Conservation (phyloP, 2,797 vertebrate genomes). For the Myripristis murdjan region DNA sequence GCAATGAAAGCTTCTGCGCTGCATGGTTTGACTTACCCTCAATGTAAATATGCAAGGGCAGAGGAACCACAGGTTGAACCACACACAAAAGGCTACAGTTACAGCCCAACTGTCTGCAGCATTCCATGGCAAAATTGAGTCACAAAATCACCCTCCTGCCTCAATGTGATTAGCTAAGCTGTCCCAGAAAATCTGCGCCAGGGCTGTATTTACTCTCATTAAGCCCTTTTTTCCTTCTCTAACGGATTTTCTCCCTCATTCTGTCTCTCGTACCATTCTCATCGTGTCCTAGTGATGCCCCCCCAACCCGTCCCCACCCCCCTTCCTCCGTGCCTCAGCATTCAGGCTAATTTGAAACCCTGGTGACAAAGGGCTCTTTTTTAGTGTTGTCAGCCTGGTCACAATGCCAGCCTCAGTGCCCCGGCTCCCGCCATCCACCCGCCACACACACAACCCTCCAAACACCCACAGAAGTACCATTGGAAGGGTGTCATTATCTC, state of each 20-base stretch:
- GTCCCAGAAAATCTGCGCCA: constrained; percentile 29
- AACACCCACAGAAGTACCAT: constrained; percentile 63
- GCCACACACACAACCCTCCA: constrained; percentile 56
- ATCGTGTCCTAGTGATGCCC: constrained; percentile 13
- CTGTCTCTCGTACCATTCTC: constrained; percentile 35
- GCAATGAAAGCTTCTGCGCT: neutral
- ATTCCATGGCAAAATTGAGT: constrained; percentile 41
- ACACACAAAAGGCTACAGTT: constrained; percentile 40
- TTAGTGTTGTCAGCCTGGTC: constrained; percentile 64
- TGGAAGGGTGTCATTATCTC: constrained; percentile 75
- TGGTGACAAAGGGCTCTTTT: constrained; percentile 78
- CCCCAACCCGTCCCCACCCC: constrained; percentile 27
- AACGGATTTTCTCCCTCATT: constrained; percentile 46
- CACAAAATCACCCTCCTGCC: constrained; percentile 33
- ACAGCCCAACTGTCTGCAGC: constrained; percentile 39
- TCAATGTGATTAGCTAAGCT: constrained; percentile 35
- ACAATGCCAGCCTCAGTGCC: constrained; percentile 80
- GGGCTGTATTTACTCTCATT: constrained; percentile 52
- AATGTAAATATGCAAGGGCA: neutral
- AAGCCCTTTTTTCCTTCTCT: constrained; percentile 36
- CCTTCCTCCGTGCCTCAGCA: constrained; percentile 35
- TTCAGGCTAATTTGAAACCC: constrained; percentile 76
- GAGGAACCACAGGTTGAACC: neutral
- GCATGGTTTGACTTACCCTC: neutral
- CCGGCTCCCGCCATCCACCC: constrained; percentile 59